Conservation (phyloP, 2,888 invertebrate species). For the Frankliniella fusca region DNA sequence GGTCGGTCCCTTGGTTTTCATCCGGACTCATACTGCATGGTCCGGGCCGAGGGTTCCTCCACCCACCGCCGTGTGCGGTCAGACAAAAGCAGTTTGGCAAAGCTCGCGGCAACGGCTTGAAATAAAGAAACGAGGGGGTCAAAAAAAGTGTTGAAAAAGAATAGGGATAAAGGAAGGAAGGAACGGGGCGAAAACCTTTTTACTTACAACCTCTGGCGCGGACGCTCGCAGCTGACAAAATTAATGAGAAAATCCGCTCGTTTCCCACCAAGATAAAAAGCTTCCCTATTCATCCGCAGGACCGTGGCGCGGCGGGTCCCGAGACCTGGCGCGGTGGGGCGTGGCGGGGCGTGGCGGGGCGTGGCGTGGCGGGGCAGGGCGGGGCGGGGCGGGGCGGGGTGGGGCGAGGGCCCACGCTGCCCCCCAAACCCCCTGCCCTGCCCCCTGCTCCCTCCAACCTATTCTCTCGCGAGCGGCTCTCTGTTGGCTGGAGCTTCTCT, state of each 20-base stretch:
- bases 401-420: neutral
- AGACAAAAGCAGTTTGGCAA: too few relatives aligned
- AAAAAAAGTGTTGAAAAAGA: neutral
- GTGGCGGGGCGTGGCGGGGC: too few relatives aligned
- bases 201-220: constrained; percentile 21
- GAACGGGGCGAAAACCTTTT: neutral
- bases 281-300: constrained; percentile 12
- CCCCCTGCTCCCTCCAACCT: neutral
- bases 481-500: too few relatives aligned
- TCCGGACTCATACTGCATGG: too few relatives aligned
- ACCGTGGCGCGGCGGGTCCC: neutral
- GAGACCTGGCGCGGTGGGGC: neutral
- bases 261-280: constrained; percentile 25
- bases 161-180: neutral
- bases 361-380: neutral
- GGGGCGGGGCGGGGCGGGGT: neutral
- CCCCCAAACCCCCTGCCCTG: neutral
- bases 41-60: too few relatives aligned
- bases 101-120: neutral
- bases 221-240: constrained; percentile 6
- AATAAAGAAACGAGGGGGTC: neutral
- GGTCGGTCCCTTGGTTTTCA: too few relatives aligned
- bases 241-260: constrained; percentile 21
- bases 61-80: too few relatives aligned
- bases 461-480: neutral